Percentiles rank a stretch among this genome's conserved stretches.
Conservation (phyloP, 2,888 invertebrate species). For the Pyrrhosoma nymphula region DNA sequence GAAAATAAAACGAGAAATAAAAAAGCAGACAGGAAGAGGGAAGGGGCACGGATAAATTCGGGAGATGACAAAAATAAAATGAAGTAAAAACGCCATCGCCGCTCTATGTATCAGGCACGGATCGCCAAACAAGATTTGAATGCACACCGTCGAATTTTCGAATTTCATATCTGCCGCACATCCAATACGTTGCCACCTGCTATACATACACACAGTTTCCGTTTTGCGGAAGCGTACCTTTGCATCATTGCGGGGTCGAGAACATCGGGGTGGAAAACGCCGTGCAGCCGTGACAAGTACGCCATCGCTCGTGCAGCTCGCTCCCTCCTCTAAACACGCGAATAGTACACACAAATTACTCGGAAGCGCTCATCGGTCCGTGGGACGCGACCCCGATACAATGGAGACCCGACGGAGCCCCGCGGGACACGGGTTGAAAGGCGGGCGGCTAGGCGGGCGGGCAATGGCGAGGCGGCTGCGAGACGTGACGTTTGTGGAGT, state of each 20-base stretch:
- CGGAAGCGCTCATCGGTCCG: background rate
- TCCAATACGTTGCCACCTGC: background rate
- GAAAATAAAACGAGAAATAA: background rate
- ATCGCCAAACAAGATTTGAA: background rate
- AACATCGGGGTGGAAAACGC: background rate
- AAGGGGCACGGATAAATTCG: background rate
- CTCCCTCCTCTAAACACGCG: background rate
- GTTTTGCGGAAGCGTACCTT: background rate
- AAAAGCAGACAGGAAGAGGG: background rate
- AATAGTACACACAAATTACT: background rate
- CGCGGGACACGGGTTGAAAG: background rate
- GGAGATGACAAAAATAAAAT: background rate
- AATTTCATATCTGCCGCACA: background rate
- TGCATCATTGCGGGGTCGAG: background rate
- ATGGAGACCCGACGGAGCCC: background rate
- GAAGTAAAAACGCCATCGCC: background rate
- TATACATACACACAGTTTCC: background rate
- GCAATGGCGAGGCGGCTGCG: too few species aligned
- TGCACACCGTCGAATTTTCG: background rate
- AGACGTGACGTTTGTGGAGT: background rate
- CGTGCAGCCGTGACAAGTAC: background rate
- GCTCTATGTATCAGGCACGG: background rate
- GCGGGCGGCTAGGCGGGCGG: background rate
- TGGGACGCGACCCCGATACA: too few species aligned
- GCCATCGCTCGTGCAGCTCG: background rate